A percentile compares a stretch with the other conserved stretches of the same genome.
Conservation (phyloP, 2,113 vertebrate species). For the Morphnarchus princeps region DNA sequence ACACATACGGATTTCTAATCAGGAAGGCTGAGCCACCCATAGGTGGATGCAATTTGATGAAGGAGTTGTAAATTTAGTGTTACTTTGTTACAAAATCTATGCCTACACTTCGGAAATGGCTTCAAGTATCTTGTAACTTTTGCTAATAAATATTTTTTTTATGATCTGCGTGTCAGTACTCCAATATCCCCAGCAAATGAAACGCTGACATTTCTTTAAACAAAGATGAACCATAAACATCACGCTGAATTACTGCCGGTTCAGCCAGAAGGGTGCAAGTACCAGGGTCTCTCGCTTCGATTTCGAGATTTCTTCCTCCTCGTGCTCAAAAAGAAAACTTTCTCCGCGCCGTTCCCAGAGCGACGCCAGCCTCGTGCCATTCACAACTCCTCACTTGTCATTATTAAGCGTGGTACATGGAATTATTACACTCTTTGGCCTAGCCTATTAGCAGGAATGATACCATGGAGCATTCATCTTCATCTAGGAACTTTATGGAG, state of each 20-base stretch:
- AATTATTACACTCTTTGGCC: constrained; percentile 8
- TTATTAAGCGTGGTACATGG: not conserved
- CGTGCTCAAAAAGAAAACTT: not conserved
- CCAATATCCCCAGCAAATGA: not conserved
- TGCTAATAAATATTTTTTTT: not conserved
- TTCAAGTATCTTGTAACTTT: not conserved
- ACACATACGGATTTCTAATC: not conserved
- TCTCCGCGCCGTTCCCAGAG: not conserved
- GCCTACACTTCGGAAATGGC: not conserved
- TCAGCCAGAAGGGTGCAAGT: not conserved
- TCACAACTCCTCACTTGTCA: not conserved
- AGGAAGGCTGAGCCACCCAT: not conserved
- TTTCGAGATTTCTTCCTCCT: not conserved
- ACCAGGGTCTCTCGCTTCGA: not conserved
- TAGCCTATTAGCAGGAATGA: not conserved
- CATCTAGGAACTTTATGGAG: constrained; percentile 30
- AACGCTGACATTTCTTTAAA: not conserved
- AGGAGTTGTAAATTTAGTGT: not conserved
- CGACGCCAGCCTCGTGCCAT: not conserved
- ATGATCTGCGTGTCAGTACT: not conserved
- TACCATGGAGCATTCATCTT: not conserved
- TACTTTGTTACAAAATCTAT: not conserved
- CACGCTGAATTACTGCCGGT: not conserved
- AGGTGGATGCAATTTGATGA: not conserved
- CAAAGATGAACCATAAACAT: not conserved